phyloP scores from a whole-genome alignment of 2,888 invertebrate species.

The Lasioglossum zephyrum region DNA sequence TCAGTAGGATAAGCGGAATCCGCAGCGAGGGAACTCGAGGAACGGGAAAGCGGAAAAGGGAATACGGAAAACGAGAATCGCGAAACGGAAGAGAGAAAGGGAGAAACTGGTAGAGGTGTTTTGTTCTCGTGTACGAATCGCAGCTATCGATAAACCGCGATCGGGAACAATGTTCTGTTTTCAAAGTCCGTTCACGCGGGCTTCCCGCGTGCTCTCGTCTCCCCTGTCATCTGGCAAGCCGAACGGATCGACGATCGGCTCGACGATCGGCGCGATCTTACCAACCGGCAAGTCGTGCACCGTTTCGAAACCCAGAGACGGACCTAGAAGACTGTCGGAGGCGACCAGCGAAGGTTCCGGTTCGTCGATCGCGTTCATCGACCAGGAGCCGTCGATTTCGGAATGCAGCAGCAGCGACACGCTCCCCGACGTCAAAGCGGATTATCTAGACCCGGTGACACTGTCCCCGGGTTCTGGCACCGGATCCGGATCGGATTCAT shows the following conservation, averaged over 20 bases:
- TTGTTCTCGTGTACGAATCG: neutral
- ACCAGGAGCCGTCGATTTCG: conserved; percentile 80
- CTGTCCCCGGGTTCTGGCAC: conserved; percentile 76
- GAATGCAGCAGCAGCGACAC: conserved; percentile 82
- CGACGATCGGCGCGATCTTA: conserved; percentile 49
- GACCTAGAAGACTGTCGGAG: conserved; percentile 77
- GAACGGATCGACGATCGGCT: conserved; percentile 48
- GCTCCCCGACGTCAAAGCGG: conserved; percentile 79
- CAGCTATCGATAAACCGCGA: neutral
- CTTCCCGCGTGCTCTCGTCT: conserved; percentile 73
- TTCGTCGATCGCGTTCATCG: conserved; percentile 81
- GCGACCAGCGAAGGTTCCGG: conserved; percentile 80
- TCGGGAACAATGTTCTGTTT: conserved; percentile 81
- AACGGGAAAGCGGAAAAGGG: neutral
- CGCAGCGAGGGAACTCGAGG: neutral
- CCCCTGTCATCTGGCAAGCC: conserved; percentile 60
- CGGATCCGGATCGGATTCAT: conserved; percentile 72
- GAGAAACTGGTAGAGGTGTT: neutral
- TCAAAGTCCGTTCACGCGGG: conserved; percentile 82
- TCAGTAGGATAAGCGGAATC: conserved; percentile 15
- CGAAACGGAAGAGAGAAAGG: neutral
- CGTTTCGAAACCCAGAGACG: conserved; percentile 44
- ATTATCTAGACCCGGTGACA: conserved; percentile 80
- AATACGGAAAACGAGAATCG: neutral
- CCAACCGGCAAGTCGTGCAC: conserved; percentile 43